phyloP scores from a whole-genome alignment of 2,797 vertebrate genomes.

The Anabacerthia variegaticeps region DNA sequence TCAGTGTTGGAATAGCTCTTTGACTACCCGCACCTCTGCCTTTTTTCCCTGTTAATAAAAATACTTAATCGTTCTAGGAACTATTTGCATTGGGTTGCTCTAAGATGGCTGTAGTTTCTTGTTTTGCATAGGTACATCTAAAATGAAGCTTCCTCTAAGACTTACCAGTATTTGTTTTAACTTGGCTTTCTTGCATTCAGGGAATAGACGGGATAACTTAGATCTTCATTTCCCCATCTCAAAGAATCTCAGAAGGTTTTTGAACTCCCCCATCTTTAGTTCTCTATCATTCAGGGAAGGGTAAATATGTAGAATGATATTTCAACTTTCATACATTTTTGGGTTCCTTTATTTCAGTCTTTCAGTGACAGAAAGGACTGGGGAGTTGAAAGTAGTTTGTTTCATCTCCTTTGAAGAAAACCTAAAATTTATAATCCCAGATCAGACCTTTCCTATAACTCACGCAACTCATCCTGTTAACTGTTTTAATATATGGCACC shows the following conservation, averaged over 20 bases:
- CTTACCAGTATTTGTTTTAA: neutral
- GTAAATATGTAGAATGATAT: slow-evolving; percentile 65
- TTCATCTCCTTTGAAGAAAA: slow-evolving; percentile 81
- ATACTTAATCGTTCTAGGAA: neutral
- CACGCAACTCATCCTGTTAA: slow-evolving; percentile 79
- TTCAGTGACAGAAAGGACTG: slow-evolving; percentile 67
- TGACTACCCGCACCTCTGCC: neutral
- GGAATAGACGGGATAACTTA: neutral
- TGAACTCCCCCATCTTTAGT: slow-evolving; percentile 48
- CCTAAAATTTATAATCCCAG: slow-evolving; percentile 78
- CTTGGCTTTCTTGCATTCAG: neutral
- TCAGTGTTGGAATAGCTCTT: neutral
- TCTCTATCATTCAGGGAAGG: slow-evolving; percentile 27
- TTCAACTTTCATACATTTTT: slow-evolving; percentile 58
- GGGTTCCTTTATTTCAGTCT: slow-evolving; percentile 66
- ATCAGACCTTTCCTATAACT: slow-evolving; percentile 80
- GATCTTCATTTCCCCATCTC: slow-evolving; percentile 28
- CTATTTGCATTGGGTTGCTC: neutral
- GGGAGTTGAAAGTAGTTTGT: slow-evolving; percentile 75
- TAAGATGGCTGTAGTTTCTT: neutral
- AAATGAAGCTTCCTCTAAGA: neutral
- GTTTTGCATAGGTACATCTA: neutral
- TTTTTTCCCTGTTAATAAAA: neutral
- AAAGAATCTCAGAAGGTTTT: neutral
- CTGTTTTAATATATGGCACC: slow-evolving; percentile 78